phyloP scores from a whole-genome alignment of 2,797 vertebrate species.

The Salarias fasciatus region DNA sequence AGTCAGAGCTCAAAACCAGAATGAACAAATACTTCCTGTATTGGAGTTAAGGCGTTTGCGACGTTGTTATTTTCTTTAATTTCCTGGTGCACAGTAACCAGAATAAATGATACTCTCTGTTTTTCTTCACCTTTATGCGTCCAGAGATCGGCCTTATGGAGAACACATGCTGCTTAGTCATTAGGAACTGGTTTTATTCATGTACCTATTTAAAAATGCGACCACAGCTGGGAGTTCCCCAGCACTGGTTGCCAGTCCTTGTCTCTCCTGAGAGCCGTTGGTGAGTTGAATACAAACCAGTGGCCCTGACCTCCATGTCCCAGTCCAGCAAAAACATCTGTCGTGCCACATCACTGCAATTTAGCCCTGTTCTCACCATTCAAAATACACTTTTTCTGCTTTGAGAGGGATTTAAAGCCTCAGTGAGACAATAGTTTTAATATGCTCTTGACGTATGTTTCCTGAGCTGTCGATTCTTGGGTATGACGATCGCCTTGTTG shows the following conservation, averaged over 20 bases:
- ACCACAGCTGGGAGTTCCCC: slow-evolving; percentile 14
- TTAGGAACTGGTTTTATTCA: slow-evolving; percentile 18
- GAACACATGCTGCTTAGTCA: slow-evolving; percentile 19
- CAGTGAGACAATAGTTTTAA: background rate
- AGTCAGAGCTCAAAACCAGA: slow-evolving; percentile 33
- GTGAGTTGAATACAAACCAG: slow-evolving; percentile 28
- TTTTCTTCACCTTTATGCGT: slow-evolving; percentile 36
- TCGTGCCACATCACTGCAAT: slow-evolving; percentile 3
- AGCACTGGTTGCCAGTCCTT: slow-evolving; percentile 4
- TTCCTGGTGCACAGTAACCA: slow-evolving; percentile 41
- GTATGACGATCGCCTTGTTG: background rate
- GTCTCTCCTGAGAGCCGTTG: slow-evolving; percentile 20
- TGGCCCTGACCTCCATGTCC: slow-evolving; percentile 14
- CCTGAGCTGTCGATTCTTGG: slow-evolving; percentile 27
- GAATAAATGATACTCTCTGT: slow-evolving; percentile 37
- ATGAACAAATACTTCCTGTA: slow-evolving; percentile 21
- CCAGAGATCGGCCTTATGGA: slow-evolving; percentile 40
- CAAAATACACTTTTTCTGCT: slow-evolving; percentile 1
- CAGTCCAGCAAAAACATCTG: slow-evolving; percentile 47
- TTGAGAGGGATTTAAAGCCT: slow-evolving; percentile 4
- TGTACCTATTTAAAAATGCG: slow-evolving; percentile 8
- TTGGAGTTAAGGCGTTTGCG: slow-evolving; percentile 24
- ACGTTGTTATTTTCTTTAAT: slow-evolving; percentile 5
- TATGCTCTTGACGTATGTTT: slow-evolving; percentile 20
- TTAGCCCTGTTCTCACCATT: slow-evolving; percentile 8